phyloP scores from a whole-genome alignment of 2,797 vertebrate genomes.

The Ispidina lecontei region DNA sequence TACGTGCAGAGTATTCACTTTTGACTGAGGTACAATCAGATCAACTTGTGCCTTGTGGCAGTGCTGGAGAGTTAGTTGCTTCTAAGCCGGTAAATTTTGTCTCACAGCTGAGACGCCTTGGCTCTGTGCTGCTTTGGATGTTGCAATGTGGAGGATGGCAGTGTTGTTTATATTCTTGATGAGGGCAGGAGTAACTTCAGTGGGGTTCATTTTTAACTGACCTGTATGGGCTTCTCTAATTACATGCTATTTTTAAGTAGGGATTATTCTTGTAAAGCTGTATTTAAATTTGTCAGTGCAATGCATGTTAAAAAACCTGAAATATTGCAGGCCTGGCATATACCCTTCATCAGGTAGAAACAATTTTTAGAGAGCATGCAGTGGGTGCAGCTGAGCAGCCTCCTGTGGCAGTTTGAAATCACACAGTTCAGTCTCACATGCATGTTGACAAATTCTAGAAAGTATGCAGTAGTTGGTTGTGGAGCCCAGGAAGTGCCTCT shows the following conservation, averaged over 20 bases:
- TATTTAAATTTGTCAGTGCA: not conserved
- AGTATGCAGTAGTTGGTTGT: not conserved
- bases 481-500: not conserved
- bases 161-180: not conserved
- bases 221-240: not conserved
- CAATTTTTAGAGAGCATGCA: not conserved
- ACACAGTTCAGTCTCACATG: not conserved
- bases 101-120: not conserved
- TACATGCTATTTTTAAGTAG: not conserved
- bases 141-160: not conserved
- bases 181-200: not conserved
- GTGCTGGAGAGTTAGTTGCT: not conserved
- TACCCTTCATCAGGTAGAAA: not conserved
- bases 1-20: not conserved
- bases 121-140: not conserved
- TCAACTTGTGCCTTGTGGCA: not conserved
- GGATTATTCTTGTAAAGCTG: not conserved
- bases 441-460: not conserved
- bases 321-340: not conserved
- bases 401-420: not conserved
- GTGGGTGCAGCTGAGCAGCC: not conserved
- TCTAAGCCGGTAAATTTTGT: not conserved
- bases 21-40: not conserved
- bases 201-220: not conserved
- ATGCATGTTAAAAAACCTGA: not conserved